phyloP scores from a whole-genome alignment of 2,113 vertebrate genomes.

The Aspiorhynchus laticeps region DNA sequence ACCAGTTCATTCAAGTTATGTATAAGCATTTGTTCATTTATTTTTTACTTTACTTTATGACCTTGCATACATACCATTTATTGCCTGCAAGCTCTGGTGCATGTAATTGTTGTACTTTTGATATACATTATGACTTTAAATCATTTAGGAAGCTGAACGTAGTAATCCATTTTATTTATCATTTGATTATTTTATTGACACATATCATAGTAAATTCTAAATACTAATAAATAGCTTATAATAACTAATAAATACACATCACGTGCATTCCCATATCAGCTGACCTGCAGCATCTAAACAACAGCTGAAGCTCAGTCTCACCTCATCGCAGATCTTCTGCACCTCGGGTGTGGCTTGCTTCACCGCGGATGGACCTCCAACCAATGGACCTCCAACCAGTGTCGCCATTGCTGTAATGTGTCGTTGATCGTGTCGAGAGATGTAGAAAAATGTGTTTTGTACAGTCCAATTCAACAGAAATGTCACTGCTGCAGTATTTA shows the following conservation, averaged over 20 bases:
- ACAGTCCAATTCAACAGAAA: neutral
- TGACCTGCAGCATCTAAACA: conserved; percentile 13
- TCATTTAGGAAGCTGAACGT: neutral
- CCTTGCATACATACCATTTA: neutral
- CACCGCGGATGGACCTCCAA: conserved; percentile 62
- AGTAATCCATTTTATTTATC: neutral
- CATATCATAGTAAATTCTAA: neutral
- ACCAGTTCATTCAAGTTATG: neutral
- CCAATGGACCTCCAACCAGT: conserved; percentile 61
- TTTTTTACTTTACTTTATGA: neutral
- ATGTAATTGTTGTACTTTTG: neutral
- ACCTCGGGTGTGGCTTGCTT: conserved; percentile 68
- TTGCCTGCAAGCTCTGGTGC: neutral
- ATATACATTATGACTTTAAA: neutral
- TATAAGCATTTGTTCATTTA: neutral
- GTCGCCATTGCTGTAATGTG: neutral
- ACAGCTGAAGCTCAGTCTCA: conserved; percentile 60
- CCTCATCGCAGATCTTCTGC: conserved; percentile 71
- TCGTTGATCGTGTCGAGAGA: neutral
- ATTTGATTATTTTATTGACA: neutral
- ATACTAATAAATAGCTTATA: neutral
- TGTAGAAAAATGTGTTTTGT: neutral
- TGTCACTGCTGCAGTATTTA: neutral
- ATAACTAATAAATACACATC: neutral
- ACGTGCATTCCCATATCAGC: neutral